Evolutionary conservation across 2,797 vertebrate genomes (phyloP), one percentile per base, ranked within the genome.

Genomic region (Pampus argenteus): DNA sequence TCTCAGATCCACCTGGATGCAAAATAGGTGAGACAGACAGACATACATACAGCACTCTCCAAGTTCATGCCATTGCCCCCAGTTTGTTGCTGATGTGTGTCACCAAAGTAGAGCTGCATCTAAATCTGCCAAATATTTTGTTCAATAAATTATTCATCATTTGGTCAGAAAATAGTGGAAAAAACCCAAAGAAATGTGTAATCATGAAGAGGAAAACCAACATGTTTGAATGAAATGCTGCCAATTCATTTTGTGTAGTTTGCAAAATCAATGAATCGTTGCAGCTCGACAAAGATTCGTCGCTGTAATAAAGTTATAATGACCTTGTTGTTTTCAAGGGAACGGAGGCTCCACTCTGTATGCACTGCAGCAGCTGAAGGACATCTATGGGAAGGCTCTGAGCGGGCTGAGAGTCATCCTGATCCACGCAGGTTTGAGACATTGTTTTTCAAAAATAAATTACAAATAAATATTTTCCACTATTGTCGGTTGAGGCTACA

Each of bases 291-390:
- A 36, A 36, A 36, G 3, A n/a, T n/a, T n/a, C n/a, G n/a, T n/a
- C 34, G 4, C 34, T 36, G 34, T 11, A 36, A 11, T 36, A 36
- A 11, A 13, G 11, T 42, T 42, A 15, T 17, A 17, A 42, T 17
- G 9, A 45, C 20, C 9, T 17, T 29, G 23, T 86, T 4, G 50
- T 79, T 59, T 80, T 74, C 0, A 61, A 99, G 98, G 98, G 69
- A 99, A 99, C 38, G 98, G 98, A 68, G 98, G 98, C 68, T 98
- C 98, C 20, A 98, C 97, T 1, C 91, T 99, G 57, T 93, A 91
- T 11, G 91, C 92, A 13, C 94, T 99, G 75, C 93, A 49, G 65
- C 86, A 87, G 79, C 89, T 99, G 76, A 86, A 89, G 71, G 92
- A 95, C 28, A 76, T 94, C 10, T 98, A 95, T 77, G 95, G 95